Evolutionary conservation across 2,113 vertebrate species (phyloP).

Genomic region (Thalassoma bifasciatum): DNA sequence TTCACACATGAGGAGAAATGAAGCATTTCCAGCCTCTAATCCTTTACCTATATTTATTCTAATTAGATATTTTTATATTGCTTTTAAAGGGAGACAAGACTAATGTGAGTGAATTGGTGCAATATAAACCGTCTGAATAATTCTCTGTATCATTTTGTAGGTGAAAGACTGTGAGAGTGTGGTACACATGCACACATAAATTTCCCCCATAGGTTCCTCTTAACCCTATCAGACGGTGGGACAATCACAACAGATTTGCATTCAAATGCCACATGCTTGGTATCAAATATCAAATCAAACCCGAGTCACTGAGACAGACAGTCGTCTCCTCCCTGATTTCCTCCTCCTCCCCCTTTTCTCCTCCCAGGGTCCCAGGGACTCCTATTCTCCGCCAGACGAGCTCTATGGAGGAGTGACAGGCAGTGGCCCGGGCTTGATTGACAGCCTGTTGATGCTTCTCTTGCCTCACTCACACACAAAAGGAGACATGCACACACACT

Average conservation of each 20-base stretch:
- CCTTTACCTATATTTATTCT: constrained; percentile 91
- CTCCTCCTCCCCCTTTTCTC: constrained; percentile 51
- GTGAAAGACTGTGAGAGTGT: constrained; percentile 52
- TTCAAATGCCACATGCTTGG: constrained; percentile 80
- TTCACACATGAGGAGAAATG: constrained; percentile 26
- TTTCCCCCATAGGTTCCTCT: constrained; percentile 77
- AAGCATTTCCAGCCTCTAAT: constrained; percentile 84
- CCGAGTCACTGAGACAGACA: constrained; percentile 70
- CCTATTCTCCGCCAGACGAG: constrained; percentile 65
- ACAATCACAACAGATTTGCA: constrained; percentile 82
- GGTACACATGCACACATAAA: constrained; percentile 60
- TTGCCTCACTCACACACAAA: constrained; percentile 29
- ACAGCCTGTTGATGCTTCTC: constrained; percentile 79
- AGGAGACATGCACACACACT: constrained; percentile 3
- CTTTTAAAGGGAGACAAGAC: constrained; percentile 86
- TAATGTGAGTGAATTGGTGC: constrained; percentile 93
- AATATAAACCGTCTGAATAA: constrained; percentile 91
- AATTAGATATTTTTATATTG: constrained; percentile 89
- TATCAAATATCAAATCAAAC: constrained; percentile 84
- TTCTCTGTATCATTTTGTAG: constrained; percentile 72
- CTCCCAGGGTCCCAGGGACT: constrained; percentile 71
- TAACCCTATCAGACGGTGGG: constrained; percentile 77
- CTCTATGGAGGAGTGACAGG: constrained; percentile 75
- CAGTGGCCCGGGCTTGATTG: constrained; percentile 71
- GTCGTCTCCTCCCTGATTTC: constrained; percentile 56